These are phyloP conservation scores for Zaprionus nigranus DNA, from an alignment of 1,140 invertebrate species.

Conservation along the genomic window DNA sequence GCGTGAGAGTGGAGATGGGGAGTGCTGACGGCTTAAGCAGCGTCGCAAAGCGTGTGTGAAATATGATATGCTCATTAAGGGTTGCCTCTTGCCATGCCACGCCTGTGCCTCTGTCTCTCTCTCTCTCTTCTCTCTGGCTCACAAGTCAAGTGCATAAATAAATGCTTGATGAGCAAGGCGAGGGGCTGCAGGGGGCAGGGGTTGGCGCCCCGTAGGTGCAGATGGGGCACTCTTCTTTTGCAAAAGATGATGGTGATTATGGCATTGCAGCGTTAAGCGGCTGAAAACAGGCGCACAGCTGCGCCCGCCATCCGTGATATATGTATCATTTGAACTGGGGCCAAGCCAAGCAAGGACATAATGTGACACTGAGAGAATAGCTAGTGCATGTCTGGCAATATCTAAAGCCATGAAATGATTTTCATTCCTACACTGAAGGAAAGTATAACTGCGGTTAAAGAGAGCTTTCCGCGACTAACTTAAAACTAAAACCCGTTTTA, in stretches of 20 bases:
- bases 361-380: not conserved
- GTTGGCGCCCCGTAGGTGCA: not conserved
- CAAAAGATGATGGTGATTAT: constrained; percentile 60
- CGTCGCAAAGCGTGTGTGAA: constrained; percentile 60
- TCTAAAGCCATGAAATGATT: not conserved
- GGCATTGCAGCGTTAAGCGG: constrained; percentile 66
- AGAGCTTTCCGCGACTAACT: too few species aligned
- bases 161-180: constrained; percentile 43
- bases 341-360: constrained; percentile 2
- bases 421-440: too few species aligned
- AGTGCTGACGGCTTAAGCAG: constrained; percentile 58
- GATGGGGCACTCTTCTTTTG: constrained; percentile 39
- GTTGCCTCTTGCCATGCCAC: not conserved
- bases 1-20: not conserved
- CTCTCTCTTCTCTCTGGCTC: constrained; percentile 18
- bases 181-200: not conserved
- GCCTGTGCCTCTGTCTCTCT: not conserved
- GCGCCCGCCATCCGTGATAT: constrained; percentile 65
- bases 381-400: not conserved
- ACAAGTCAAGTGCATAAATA: constrained; percentile 80
- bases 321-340: constrained; percentile 48
- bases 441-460: too few species aligned
- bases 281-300: constrained; percentile 63
- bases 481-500: too few species aligned
- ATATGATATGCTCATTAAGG: constrained; percentile 78